A percentile compares a stretch with the other conserved stretches of the same genome.
Conservation (phyloP, 2,113 vertebrate genomes). For the Monarcha castaneiventris region DNA sequence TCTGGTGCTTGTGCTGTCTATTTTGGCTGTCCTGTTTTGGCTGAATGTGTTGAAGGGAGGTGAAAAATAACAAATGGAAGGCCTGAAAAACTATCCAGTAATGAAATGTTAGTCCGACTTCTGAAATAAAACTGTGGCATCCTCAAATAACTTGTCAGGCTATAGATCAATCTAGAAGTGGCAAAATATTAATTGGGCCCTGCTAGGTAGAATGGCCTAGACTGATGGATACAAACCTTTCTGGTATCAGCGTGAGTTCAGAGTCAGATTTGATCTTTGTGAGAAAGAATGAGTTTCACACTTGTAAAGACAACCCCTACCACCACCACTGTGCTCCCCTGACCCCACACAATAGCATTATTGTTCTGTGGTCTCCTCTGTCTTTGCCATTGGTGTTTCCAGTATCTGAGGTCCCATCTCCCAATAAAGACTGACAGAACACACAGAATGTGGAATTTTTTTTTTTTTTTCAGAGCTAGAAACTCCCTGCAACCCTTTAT, state of each 20-base stretch:
- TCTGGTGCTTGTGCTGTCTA: not conserved
- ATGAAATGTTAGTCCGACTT: not conserved
- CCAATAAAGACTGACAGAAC: not conserved
- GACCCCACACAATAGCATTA: accelerated
- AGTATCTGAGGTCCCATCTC: not conserved
- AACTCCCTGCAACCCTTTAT: not conserved
- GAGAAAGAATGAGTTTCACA: not conserved
- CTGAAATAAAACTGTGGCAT: not conserved
- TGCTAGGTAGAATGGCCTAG: not conserved
- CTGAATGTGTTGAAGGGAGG: not conserved
- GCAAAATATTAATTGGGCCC: not conserved
- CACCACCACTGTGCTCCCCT: not conserved
- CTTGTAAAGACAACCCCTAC: not conserved
- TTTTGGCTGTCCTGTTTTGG: not conserved
- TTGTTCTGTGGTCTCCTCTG: not conserved
- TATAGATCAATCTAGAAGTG: not conserved
- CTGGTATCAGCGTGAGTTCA: not conserved
- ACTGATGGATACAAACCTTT: not conserved
- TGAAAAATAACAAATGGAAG: not conserved
- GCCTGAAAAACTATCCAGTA: not conserved
- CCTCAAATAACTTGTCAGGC: not conserved
- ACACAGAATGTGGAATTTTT: not conserved
- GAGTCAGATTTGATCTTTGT: not conserved
- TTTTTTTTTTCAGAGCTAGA: not conserved
- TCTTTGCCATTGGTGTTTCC: not conserved